Base-by-base conservation (phyloP, 2,113 vertebrate genomes). In the Osmerus mordax region DNA sequence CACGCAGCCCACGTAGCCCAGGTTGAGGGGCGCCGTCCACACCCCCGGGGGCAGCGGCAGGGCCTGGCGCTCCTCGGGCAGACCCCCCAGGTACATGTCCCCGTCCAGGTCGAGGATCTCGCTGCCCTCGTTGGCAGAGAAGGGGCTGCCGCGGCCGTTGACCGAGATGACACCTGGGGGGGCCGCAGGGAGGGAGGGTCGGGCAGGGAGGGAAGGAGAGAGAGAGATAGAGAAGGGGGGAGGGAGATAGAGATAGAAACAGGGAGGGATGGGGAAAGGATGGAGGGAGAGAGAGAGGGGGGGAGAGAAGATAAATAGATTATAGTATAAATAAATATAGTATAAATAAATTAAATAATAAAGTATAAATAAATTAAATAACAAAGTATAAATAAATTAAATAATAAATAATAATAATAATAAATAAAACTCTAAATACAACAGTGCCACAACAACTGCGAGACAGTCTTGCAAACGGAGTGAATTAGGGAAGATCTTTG, bases 51-150 rank as follows among this genome's bases (percentile, higher is more conserved):
- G 96, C 6, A 95, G 81, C 36, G 93, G 83, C 65, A 95, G 89
- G 73, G 90, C 88, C 19, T 88, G 85, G 1, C 92, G 92, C 7
- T 89, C 89, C 60, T 96, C 95, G 0, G 95, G 95, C n/a, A 98
- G 89, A 4, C 96, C 95, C 1, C 96, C 96, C 12, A 98, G 91
- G 81, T 94, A 98, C 89, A 98, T 93, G 81, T 96, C 94, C 0
- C 94, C 93, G 61, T 95, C 95, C 75, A 98, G 90, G 86, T 97
- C 96, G 55, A 98, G 89, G 81, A 96, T 90, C 91, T 98, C 96
- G 0, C 95, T 96, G 81, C 96, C 96, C 75, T 96, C 96, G 0
- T 95, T 94, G 52, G 94, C 93, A 60, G 93, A 83, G 83, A 97
- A 97, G 0, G 95, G 95, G 1, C 92, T 83, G 88, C 92, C 95